Base-by-base conservation (phyloP, 2,797 vertebrate genomes). In the Gambusia yucatana region DNA sequence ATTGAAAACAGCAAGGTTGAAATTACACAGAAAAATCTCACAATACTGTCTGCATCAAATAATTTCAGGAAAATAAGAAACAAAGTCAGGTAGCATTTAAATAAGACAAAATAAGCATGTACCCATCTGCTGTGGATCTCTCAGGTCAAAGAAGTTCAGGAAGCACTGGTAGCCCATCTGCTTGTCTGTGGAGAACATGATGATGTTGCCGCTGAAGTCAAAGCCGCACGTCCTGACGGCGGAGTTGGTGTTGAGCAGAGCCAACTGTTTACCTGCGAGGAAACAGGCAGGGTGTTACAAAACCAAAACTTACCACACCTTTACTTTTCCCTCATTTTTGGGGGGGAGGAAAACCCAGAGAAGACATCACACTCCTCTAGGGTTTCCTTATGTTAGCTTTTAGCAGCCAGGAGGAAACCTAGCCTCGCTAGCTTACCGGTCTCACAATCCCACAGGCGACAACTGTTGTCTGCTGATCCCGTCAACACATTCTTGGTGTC, bases 91-190 rank as follows among this genome's bases (percentile, higher is more conserved):
- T 1, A 22, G 48, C 48, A 25, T 50, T 50, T 20, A 20, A 20
- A 50, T 50, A 8, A 50, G 33, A 22, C 20, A 22, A 50, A 50
- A 33, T 33, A 33, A 33, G 2, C 33, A 33, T 33, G 90, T 93
- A 98, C 98, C 97, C 0, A 99, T 98, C 94, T 99, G 98, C 93
- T 97, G 96, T 2, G 97, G 95, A 91, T 99, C 98, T 52, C 98
- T 94, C 46, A 99, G 95, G 93, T 99, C 98, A 46, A 98, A 98
- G 95, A 97, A 99, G 95, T 97, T 99, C 79, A 99, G 96, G 11
- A 94, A 99, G 81, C 98, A 99, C 95, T 99, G 97, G 93, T 99
- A 99, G 0, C 98, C 98, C 98, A 99, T 99, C 96, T 99, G 98
- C 89, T 99, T 99, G 90, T 99, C 98, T 1, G 98, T 99, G 84